Base-by-base conservation (phyloP, 1,140 invertebrate genomes). In the Heliconius congener region DNA sequence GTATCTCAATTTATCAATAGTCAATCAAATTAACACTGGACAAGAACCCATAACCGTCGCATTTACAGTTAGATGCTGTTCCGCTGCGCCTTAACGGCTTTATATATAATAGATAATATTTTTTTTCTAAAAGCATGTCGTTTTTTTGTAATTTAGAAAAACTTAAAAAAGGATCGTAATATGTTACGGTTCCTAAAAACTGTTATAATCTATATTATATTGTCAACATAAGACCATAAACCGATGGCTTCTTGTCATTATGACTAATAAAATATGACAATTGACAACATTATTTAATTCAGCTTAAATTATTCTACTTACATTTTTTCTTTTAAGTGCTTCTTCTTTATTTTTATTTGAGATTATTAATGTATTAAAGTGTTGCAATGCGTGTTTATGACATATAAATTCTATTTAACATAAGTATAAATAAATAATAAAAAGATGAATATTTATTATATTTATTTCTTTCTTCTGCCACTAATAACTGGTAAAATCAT, bases 381-480 rank as follows among this genome's bases (percentile, higher is more conserved):
- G n/a, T 60, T 27, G n/a, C 55, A 60, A 60, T 60, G 55, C 55
- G 55, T 60, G 9, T 60, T 60, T 60, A 60, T 23, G 55, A 60
- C 8, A 60, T 60, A 27, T 60, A 60, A 60, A 60, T 23, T 60
- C 55, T 60, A 60, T 60, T 27, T 3, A 60, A 8, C 19, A n/a
- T 19, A 60, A 19, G 50, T 52, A 19, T 46, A 52, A 57, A 55
- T 74, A 74, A 23, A 74, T n/a, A 50, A 55, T 55, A 74, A 8
- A 57, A 30, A 52, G 16, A n/a, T 55, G 30, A 16, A 75, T 39
- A 60, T 71, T 55, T 52, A 60, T 37, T 75, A 74, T 74, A 73
- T 75, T 76, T 76, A 34, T 73, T 73, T 39, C 37, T n/a, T 60
- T n/a, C 27, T 66, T 66, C 60, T 66, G n/a, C 27, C 60, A 30